Evolutionary conservation across 2,113 vertebrate species (phyloP).

Genomic region (Setophaga petechia): DNA sequence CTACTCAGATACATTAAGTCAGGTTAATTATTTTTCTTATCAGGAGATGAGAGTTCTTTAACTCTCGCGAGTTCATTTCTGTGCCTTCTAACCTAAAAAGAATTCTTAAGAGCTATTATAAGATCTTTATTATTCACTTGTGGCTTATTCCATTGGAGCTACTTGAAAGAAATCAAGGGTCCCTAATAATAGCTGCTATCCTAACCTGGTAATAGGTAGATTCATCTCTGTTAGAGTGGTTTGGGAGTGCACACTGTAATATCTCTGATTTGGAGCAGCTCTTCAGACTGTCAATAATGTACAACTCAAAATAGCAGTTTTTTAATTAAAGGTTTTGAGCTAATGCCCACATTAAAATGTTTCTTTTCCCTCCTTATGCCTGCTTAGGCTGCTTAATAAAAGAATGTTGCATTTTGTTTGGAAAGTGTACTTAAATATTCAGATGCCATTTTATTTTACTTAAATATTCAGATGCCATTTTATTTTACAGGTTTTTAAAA

Average conservation of each 20-base stretch:
- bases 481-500: not conserved
- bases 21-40: slow-evolving; percentile 83
- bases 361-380: not conserved
- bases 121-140: slow-evolving; percentile 85
- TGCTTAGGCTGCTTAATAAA: slow-evolving; percentile 14
- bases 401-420: not conserved
- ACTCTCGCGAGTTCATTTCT: slow-evolving; percentile 78
- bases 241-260: slow-evolving; percentile 67
- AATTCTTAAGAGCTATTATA: slow-evolving; percentile 81
- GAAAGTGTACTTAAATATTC: slow-evolving; percentile 16
- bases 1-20: slow-evolving; percentile 77
- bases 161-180: slow-evolving; percentile 77
- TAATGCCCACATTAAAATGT: slow-evolving; percentile 5
- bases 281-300: slow-evolving; percentile 73
- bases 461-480: slow-evolving; percentile 11
- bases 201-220: slow-evolving; percentile 77
- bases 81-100: slow-evolving; percentile 74
- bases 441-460: not conserved
- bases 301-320: slow-evolving; percentile 67
- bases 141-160: slow-evolving; percentile 76
- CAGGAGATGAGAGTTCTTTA: slow-evolving; percentile 75
- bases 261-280: slow-evolving; percentile 72
- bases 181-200: slow-evolving; percentile 76
- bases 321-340: slow-evolving; percentile 63
- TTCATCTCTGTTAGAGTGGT: slow-evolving; percentile 75